Percentiles rank a stretch among this genome's conserved stretches.
Conservation (phyloP, 2,113 vertebrate genomes). For the Neodontobutis hainanensis region DNA sequence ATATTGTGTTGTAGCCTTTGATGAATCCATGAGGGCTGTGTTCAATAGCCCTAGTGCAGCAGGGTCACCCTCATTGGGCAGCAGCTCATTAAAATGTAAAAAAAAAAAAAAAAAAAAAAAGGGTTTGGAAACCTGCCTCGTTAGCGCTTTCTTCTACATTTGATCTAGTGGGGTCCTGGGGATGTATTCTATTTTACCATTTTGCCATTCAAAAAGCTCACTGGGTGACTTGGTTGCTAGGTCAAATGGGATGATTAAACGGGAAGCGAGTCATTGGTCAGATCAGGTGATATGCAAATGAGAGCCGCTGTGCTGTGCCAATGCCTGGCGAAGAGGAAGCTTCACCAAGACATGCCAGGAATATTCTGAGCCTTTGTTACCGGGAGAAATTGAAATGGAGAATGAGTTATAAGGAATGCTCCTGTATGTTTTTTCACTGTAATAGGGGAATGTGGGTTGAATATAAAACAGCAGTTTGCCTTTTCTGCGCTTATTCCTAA, state of each 20-base stretch:
- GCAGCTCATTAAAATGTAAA: constrained; percentile 64
- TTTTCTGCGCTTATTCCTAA: not conserved
- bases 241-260: constrained; percentile 65
- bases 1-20: constrained; percentile 57
- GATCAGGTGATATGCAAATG: constrained; percentile 68
- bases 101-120: constrained; percentile 50
- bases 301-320: constrained; percentile 56
- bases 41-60: constrained; percentile 45
- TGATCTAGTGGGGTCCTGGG: constrained; percentile 48
- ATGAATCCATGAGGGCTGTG: constrained; percentile 48
- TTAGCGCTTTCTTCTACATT: constrained; percentile 56
- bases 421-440: constrained; percentile 26
- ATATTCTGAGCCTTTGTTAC: constrained; percentile 51
- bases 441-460: constrained; percentile 5
- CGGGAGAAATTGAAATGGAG: constrained; percentile 25
- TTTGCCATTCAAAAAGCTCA: constrained; percentile 46
- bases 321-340: constrained; percentile 42
- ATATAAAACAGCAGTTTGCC: not conserved
- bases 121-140: constrained; percentile 45
- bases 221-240: constrained; percentile 57
- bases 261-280: constrained; percentile 59
- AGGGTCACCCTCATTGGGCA: constrained; percentile 50
- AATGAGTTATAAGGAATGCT: constrained; percentile 32
- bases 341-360: constrained; percentile 36
- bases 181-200: constrained; percentile 46